These are phyloP conservation scores for Argyresthia albistria DNA, from an alignment of 2,888 invertebrate genomes.

Conservation along the genomic window DNA sequence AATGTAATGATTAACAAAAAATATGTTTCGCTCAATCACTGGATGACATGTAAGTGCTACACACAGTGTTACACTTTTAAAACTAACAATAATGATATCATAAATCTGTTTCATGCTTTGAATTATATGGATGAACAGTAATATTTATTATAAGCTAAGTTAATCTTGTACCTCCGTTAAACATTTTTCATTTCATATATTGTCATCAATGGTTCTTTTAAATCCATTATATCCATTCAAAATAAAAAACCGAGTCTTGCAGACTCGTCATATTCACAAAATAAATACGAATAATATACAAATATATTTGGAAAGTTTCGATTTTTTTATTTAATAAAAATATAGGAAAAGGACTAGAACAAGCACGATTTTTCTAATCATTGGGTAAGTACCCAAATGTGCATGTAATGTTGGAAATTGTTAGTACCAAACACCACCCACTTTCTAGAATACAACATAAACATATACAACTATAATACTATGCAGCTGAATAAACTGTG, in stretches of 20 bases:
- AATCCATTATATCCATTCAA: no score
- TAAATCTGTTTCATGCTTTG: constrained; percentile 1
- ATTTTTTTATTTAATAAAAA: neutral
- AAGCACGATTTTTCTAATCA: neutral
- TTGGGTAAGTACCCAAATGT: neutral
- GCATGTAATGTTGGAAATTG: neutral
- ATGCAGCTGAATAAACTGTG: no score
- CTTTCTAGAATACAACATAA: no score
- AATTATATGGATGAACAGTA: constrained; percentile 6
- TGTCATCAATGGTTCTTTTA: constrained; percentile 28
- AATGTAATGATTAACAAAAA: constrained; percentile 26
- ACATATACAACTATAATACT: no score
- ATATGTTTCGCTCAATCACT: constrained; percentile 1
- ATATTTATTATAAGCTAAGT: constrained; percentile 22
- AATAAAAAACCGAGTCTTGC: neutral
- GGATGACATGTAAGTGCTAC: neutral
- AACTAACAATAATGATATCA: neutral
- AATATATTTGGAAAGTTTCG: neutral
- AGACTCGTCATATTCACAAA: neutral
- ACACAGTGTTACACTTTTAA: neutral
- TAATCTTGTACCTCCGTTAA: constrained; percentile 36
- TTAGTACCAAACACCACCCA: constrained; percentile 2
- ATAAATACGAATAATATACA: neutral
- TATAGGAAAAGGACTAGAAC: neutral
- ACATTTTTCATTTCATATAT: constrained; percentile 33